phyloP scores from a whole-genome alignment of 2,888 invertebrate species.

The Drosophila leonis region DNA sequence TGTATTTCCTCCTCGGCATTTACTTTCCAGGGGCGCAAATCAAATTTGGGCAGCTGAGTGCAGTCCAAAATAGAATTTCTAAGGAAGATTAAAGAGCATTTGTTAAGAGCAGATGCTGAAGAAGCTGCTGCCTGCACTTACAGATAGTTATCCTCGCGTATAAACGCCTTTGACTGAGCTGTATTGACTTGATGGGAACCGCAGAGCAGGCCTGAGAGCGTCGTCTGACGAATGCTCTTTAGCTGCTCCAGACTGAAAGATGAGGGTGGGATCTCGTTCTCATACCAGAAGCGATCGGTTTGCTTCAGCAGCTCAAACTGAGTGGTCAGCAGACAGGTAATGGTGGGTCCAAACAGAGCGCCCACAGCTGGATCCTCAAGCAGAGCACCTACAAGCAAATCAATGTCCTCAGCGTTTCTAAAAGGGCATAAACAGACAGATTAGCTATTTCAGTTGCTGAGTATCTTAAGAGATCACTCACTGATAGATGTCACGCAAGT shows the following conservation, averaged over 20 bases:
- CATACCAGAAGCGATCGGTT: slow-evolving; percentile 98
- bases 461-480: slow-evolving; percentile 76
- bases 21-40: slow-evolving; percentile 89
- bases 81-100: background rate
- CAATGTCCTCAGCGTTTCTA: slow-evolving; percentile 91
- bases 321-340: slow-evolving; percentile 93
- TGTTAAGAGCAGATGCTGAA: background rate
- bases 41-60: slow-evolving; percentile 89
- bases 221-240: slow-evolving; percentile 92
- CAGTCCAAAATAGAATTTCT: slow-evolving; percentile 92
- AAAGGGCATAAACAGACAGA: slow-evolving; percentile 40
- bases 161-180: slow-evolving; percentile 94
- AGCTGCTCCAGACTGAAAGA: slow-evolving; percentile 92
- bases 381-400: slow-evolving; percentile 93
- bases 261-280: slow-evolving; percentile 96
- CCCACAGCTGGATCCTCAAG: slow-evolving; percentile 92
- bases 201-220: slow-evolving; percentile 92
- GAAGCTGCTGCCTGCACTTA: slow-evolving; percentile 85
- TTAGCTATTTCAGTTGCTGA: background rate
- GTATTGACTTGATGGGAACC: slow-evolving; percentile 89
- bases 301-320: slow-evolving; percentile 94
- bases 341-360: slow-evolving; percentile 94
- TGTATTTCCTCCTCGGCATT: slow-evolving; percentile 84
- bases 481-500: slow-evolving; percentile 90
- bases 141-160: slow-evolving; percentile 94